Base-by-base conservation (phyloP, 2,888 invertebrate species). In the Drosophila kuntzei region DNA sequence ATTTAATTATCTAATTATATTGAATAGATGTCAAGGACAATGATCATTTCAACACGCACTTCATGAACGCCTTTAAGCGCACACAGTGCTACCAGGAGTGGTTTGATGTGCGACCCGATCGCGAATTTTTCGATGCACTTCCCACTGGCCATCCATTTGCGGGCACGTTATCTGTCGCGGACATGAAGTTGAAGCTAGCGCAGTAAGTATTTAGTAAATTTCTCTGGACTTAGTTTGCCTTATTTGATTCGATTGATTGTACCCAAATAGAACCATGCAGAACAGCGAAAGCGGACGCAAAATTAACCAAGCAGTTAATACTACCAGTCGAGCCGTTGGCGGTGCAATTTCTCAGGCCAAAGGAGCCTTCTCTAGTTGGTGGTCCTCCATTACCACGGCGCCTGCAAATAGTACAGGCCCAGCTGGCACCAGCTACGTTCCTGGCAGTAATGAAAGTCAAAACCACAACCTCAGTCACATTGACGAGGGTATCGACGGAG, bases 271-370 rank as follows among this genome's bases (percentile, higher is more conserved):
- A 90, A 97, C 98, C 18, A 97, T 98, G 96, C 97, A 98, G 86
- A 97, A 96, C 89, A 97, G 97, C 36, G 98, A 98, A 92, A 95
- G 98, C 79, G 98, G 98, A 0, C 94, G 98, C 58, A 98, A 98
- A 92, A 94, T 98, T 69, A 98, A 98, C 87, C 97, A 98, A 90
- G 98, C 98, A 0, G 97, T 98, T 91, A 95, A 95, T 55, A 96
- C 96, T 70, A 98, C 98, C 2, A 97, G 98, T 27, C 95, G 97
- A 87, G 98, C 97, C 29, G 98, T 98, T 50, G 97, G 97, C 79
- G 97, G 97, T 32, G 97, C 97, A 43, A 93, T 97, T 68, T 95
- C 96, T n/a, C 96, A 97, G 92, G 97, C 97, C 22, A 46, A 96
- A 90, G 97, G 97, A 14, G 97, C 97, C 0, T 95, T 97, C 54